Conservation (phyloP, 2,888 invertebrate species). For the Phaedon cochleariae region DNA sequence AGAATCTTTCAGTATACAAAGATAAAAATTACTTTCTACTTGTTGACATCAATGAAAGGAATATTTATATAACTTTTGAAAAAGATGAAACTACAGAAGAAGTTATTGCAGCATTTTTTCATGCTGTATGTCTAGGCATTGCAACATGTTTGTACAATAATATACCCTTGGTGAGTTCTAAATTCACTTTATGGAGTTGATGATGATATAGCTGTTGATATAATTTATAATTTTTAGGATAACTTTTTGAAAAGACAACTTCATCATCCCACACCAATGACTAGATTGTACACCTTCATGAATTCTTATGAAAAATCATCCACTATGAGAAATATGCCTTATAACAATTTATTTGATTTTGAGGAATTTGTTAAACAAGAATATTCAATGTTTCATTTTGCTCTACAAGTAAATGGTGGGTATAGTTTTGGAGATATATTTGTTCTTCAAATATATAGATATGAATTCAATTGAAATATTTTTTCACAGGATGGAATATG, state of each 20-base stretch:
- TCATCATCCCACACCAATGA: constrained; percentile 55
- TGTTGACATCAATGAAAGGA: constrained; percentile 61
- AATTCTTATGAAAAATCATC: constrained; percentile 48
- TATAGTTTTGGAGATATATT: too few relatives aligned
- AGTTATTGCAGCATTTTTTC: constrained; percentile 74
- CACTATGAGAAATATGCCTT: constrained; percentile 47
- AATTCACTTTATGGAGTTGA: too few relatives aligned
- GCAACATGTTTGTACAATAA: constrained; percentile 57
- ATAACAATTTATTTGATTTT: constrained; percentile 49
- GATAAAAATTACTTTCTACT: constrained; percentile 67
- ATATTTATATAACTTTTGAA: constrained; percentile 68
- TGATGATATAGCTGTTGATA: background rate
- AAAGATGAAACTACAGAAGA: constrained; percentile 65
- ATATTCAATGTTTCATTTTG: constrained; percentile 56
- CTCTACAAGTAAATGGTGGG: constrained; percentile 56
- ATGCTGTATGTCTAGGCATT: constrained; percentile 69
- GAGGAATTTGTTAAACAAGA: constrained; percentile 55
- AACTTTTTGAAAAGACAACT: constrained; percentile 55
- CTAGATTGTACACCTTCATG: constrained; percentile 53
- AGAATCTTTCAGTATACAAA: constrained; percentile 62
- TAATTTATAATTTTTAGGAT: constrained; percentile 48
- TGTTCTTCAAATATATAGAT: background rate
- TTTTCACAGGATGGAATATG: constrained; percentile 58
- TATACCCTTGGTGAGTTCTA: constrained; percentile 53
- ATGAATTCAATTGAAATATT: background rate